Base-by-base conservation (phyloP, 2,888 invertebrate genomes). In the Yponomeuta plumbellus region DNA sequence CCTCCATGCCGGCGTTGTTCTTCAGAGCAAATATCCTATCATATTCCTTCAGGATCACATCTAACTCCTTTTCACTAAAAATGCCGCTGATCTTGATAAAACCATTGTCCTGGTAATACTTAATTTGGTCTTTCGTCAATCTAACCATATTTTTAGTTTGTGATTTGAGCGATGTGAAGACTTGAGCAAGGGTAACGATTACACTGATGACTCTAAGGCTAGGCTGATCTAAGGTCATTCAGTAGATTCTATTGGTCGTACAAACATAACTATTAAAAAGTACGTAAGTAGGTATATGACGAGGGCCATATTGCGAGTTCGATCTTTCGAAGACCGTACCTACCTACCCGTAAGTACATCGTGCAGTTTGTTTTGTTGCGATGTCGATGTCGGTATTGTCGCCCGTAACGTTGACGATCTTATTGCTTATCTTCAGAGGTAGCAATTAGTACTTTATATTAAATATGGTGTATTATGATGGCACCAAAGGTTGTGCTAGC, bases 71-170 rank as follows among this genome's bases (percentile, higher is more conserved):
- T 0, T 76, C 69, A 0, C 83, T 76, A 67, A 85, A 86, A 23
- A 92, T 74, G 57, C 83, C 78, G 0, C 78, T 76, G 11, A 92
- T 69, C 68, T 90, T 83, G 20, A 92, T 75, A 71, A 77, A 92
- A 22, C 92, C 92, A 75, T 92, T 88, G 26, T 89, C 83, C 8
- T 79, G 71, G 73, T 83, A 92, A 70, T 81, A 89, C 67, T 82
- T 68, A 26, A 81, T 81, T 71, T 92, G 83, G 34, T 86, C 80
- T 0, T 74, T 66, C 3, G 85, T 85, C 52, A 92, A 71, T 65
- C 70, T 70, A 56, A 74, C 73, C 76, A 76, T 76, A 26, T 67
- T 13, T 59, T 52, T 17, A 52, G 5, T 17, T 52, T 52, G 44
- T 34, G 34, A 34, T 10, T 34, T 34, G 34, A 0, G 5, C 0